Percentiles rank a stretch among this genome's conserved stretches.
phyloP scores from a whole-genome alignment of 2,113 vertebrate genomes.

The Pelodiscus sinensis region DNA sequence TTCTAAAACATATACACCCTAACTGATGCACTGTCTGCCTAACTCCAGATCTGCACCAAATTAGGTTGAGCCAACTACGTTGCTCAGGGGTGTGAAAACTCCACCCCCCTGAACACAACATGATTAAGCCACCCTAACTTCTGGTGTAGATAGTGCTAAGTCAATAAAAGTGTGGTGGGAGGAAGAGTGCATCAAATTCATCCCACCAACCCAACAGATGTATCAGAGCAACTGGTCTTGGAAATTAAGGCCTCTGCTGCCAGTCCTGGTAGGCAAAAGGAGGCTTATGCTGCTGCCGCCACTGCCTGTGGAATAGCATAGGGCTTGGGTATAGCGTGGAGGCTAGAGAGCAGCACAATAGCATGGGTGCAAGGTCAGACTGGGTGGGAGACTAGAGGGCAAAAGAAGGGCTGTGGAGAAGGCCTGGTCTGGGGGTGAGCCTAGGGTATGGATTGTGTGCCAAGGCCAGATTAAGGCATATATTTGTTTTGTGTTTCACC shows the following conservation, averaged over 20 bases:
- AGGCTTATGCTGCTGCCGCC: neutral
- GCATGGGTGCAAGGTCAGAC: neutral
- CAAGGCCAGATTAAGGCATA: neutral
- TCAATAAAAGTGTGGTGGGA: accelerated
- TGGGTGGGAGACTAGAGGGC: neutral
- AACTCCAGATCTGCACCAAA: too few relatives aligned
- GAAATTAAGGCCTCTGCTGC: neutral
- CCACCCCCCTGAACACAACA: too few relatives aligned
- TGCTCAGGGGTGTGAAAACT: neutral
- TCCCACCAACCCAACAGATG: too few relatives aligned
- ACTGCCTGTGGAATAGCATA: neutral
- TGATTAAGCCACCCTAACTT: too few relatives aligned
- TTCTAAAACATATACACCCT: too few relatives aligned
- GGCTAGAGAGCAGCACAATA: too few relatives aligned
- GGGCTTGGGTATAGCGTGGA: too few relatives aligned
- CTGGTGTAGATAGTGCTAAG: neutral
- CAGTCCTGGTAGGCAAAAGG: too few relatives aligned
- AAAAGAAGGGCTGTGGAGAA: neutral
- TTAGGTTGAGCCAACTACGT: too few relatives aligned
- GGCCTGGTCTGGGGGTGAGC: neutral
- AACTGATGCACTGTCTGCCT: too few relatives aligned
- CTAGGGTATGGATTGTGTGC: neutral
- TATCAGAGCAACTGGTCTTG: neutral
- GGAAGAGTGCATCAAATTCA: neutral
- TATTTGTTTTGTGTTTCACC: neutral